Evolutionary conservation across 2,888 invertebrate genomes (phyloP), one percentile per base, ranked within the genome.

Genomic region (Hyles lineata): DNA sequence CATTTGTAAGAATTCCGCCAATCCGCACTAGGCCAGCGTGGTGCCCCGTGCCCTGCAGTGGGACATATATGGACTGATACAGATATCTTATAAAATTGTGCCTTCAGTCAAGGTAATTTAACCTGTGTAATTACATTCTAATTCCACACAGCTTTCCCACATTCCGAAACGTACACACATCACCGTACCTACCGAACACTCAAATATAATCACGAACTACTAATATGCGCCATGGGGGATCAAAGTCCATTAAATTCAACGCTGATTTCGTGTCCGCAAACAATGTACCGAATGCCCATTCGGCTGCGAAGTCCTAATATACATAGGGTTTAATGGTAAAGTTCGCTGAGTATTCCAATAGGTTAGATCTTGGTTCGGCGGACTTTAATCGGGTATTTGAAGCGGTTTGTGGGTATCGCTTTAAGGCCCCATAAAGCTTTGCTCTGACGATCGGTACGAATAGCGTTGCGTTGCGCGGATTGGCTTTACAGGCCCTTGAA

Each of bases 271-370:
- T 70, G 9, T 58, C 70, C 60, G 69, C 17, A 70, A 73, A 73
- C 72, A 77, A 74, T 71, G 60, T 73, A 35, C 62, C 29, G 32
- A 50, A 50, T 73, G 73, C 73, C 70, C 70, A 70, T 73, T 73
- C 70, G 70, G 17, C 73, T 70, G 61, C 60, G 73, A 73, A 43
- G 61, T 50, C 62, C 52, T 73, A 70, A 73, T 73, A 61, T 70
- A 70, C 72, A 70, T 73, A 23, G 67, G 35, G 9, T 62, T 73
- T 73, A 58, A 73, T 73, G 70, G 76, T 43, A 67, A 67, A 67
- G 67, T 67, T 50, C 15, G 43, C 23, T 50, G 23, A 21, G 67
- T 67, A 67, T 67, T 67, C 17, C 43, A 43, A 67, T 67, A 67
- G 67, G 55, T n/a, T 55, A n/a, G n/a, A 55, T 55, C 43, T 50